These are phyloP conservation scores for Girardia tigrina DNA, from an alignment of 2,888 invertebrate genomes.

Conservation along the genomic window DNA sequence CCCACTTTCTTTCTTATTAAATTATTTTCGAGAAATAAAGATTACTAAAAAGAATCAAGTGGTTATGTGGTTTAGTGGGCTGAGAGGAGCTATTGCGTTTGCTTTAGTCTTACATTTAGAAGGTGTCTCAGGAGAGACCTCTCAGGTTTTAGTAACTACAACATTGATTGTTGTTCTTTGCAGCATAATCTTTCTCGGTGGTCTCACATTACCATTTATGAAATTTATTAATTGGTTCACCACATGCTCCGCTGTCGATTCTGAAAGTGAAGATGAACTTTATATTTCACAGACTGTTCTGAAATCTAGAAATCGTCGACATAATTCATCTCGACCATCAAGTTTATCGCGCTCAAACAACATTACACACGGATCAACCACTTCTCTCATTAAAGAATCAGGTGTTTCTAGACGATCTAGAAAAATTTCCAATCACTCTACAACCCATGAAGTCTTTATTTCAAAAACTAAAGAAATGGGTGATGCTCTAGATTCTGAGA, in stretches of 20 bases:
- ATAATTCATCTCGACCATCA: neutral
- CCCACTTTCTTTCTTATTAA: constrained; percentile 77
- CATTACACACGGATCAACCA: neutral
- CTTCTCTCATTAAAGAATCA: neutral
- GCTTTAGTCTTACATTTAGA: constrained; percentile 79
- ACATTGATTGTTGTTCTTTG: constrained; percentile 92
- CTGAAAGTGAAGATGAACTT: neutral
- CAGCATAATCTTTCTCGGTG: constrained; percentile 83
- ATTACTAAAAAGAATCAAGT: constrained; percentile 97
- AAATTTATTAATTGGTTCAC: constrained; percentile 52
- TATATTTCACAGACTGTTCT: neutral
- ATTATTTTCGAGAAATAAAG: constrained; percentile 88
- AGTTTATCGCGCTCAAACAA: neutral
- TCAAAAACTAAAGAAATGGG: constrained; percentile 95
- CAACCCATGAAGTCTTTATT: constrained; percentile 64
- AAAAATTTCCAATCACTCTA: neutral
- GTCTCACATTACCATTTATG: constrained; percentile 87
- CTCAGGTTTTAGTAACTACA: constrained; percentile 88
- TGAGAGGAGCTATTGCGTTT: constrained; percentile 92
- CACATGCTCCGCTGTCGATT: neutral
- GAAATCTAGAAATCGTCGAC: constrained; percentile 13
- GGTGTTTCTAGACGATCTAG: neutral
- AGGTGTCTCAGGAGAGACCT: constrained; percentile 58
- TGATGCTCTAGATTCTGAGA: constrained; percentile 57
- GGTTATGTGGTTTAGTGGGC: constrained; percentile 96